These are phyloP conservation scores for Apis laboriosa DNA, from an alignment of 1,140 invertebrate species.

Conservation along the genomic window DNA sequence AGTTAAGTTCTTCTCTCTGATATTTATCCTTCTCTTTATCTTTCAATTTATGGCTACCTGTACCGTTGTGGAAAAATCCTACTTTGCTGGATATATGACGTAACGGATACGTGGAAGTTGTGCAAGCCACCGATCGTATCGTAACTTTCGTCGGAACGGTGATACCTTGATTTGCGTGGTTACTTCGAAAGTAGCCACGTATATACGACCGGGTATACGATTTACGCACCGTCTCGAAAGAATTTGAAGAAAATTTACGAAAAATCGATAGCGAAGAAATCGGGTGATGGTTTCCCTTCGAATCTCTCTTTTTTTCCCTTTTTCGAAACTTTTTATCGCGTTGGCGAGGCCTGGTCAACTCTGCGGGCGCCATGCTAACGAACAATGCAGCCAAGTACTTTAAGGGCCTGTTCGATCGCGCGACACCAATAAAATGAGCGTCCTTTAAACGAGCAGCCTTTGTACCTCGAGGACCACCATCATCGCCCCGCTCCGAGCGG, in stretches of 20 bases:
- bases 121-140: not conserved
- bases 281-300: not conserved
- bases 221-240: too few relatives aligned
- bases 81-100: not conserved
- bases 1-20: constrained; percentile 62
- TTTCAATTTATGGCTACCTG: constrained; percentile 25
- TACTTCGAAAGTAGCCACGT: not conserved
- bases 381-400: constrained; percentile 58
- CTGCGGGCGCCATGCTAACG: constrained; percentile 54
- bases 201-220: too few relatives aligned
- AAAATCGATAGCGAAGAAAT: too few relatives aligned
- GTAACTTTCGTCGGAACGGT: constrained; percentile 4
- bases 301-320: not conserved
- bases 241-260: too few relatives aligned
- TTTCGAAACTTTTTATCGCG: constrained; percentile 1
- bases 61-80: constrained; percentile 4
- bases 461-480: constrained; percentile 69
- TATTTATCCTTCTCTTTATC: constrained; percentile 57
- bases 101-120: not conserved
- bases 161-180: constrained; percentile 13
- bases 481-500: constrained; percentile 55
- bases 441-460: constrained; percentile 65
- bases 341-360: not conserved
- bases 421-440: constrained; percentile 68
- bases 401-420: constrained; percentile 52